Evolutionary conservation across 2,888 invertebrate genomes (phyloP).

Genomic region (Callimorpha dominula): DNA sequence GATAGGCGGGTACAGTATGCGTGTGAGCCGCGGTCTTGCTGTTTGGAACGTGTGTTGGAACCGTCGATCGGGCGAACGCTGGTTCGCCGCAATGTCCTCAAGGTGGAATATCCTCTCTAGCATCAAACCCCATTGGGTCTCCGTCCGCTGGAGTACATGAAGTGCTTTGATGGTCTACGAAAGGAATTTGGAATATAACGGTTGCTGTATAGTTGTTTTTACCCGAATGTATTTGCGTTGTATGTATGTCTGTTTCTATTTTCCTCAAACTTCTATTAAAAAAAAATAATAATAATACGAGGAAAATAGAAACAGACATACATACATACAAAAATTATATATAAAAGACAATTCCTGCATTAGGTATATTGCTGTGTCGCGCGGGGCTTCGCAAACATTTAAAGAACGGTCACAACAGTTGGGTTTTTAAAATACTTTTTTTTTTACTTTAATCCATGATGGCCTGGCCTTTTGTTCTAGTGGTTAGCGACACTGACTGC

Average conservation of each 20-base stretch:
- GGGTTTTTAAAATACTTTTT: not conserved
- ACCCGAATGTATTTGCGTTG: not conserved
- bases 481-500: too few species aligned
- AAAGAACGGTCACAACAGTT: too few species aligned
- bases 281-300: too few species aligned
- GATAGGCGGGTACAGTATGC: slow-evolving; percentile 89
- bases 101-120: slow-evolving; percentile 92
- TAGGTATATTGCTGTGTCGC: too few species aligned
- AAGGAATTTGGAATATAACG: not conserved
- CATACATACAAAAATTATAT: too few species aligned
- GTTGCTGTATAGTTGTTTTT: not conserved
- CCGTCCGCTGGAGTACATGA: slow-evolving; percentile 96
- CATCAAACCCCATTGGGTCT: slow-evolving; percentile 97
- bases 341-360: too few species aligned
- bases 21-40: slow-evolving; percentile 85
- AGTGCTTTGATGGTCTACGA: slow-evolving; percentile 93
- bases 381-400: too few species aligned
- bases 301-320: too few species aligned
- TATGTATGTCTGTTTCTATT: not conserved
- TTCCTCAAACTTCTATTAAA: too few species aligned
- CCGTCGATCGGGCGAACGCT: slow-evolving; percentile 83
- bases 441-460: not conserved
- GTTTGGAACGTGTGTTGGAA: slow-evolving; percentile 91
- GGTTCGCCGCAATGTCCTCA: slow-evolving; percentile 95
- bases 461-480: too few species aligned